Percentiles rank a stretch among this genome's conserved stretches.
Evolutionary conservation across 2,113 vertebrate genomes (phyloP).

Genomic region (Chiloscyllium plagiosum): DNA sequence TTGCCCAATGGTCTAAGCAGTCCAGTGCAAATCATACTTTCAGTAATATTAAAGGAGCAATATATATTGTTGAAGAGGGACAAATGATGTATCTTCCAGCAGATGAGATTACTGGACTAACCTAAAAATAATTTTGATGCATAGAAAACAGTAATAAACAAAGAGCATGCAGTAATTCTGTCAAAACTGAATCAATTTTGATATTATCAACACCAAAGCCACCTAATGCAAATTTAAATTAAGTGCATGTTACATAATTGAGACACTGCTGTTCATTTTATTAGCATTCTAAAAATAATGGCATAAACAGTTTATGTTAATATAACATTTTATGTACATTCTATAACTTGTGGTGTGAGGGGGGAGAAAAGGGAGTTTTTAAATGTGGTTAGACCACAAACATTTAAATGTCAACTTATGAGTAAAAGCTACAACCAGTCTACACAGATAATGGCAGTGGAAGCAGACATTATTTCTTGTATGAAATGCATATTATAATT

Average conservation of each 20-base stretch:
- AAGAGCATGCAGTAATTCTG: background rate
- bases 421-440: slow-evolving; percentile 20
- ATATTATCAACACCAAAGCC: background rate
- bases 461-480: background rate
- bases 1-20: background rate
- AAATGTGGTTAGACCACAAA: slow-evolving; percentile 32
- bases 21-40: background rate
- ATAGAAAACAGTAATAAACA: background rate
- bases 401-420: slow-evolving; percentile 26
- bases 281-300: slow-evolving; percentile 24
- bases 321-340: slow-evolving; percentile 7
- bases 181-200: background rate
- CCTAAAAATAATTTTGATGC: background rate
- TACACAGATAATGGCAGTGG: slow-evolving; percentile 18
- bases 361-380: slow-evolving; percentile 30
- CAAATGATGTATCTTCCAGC: background rate
- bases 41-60: background rate
- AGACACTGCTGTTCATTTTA: background rate
- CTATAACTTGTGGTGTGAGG: background rate
- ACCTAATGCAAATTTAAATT: background rate
- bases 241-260: background rate
- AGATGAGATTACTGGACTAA: background rate
- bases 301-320: slow-evolving; percentile 7
- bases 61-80: background rate
- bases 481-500: slow-evolving; percentile 2